A percentile compares a stretch with the other conserved stretches of the same genome.
Conservation (phyloP, 2,888 invertebrate species). For the Metalampra italica region DNA sequence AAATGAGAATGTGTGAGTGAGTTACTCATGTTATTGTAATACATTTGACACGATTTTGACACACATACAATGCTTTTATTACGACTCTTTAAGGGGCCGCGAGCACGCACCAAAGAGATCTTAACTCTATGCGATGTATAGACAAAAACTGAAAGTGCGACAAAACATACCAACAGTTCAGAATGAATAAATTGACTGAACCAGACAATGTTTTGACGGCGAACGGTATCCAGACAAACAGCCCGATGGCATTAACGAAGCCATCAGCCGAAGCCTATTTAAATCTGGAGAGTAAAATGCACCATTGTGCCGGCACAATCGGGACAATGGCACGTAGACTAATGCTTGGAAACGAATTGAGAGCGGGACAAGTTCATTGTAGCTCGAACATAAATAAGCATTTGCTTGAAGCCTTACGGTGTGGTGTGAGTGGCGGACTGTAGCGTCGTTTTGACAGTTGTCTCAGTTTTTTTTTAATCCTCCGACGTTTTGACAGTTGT, state of each 20-base stretch:
- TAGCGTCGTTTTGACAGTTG: constrained; percentile 15
- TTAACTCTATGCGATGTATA: too few species aligned
- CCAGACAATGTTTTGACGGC: constrained; percentile 8
- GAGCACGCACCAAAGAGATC: too few species aligned
- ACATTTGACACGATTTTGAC: too few species aligned
- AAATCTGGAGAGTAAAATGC: constrained; percentile 49
- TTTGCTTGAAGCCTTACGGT: constrained; percentile 45
- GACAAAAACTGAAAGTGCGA: too few species aligned
- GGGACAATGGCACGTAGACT: constrained; percentile 52
- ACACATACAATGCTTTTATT: too few species aligned
- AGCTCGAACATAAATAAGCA: constrained; percentile 70
- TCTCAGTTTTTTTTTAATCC: too few species aligned
- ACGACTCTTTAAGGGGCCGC: too few species aligned
- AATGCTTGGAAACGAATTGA: constrained; percentile 68
- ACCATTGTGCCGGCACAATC: constrained; percentile 47
- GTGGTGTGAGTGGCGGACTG: constrained; percentile 27
- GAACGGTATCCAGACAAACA: constrained; percentile 17
- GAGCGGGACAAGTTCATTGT: constrained; percentile 64
- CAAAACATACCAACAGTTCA: too few species aligned
- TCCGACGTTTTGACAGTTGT: too few species aligned
- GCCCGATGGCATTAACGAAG: constrained; percentile 38
- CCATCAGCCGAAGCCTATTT: constrained; percentile 46
- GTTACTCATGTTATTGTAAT: too few species aligned
- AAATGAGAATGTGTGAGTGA: too few species aligned
- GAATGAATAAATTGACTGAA: background rate